Conservation (phyloP, 2,113 vertebrate species). For the Sinocyclocheilus maitianheensis region DNA sequence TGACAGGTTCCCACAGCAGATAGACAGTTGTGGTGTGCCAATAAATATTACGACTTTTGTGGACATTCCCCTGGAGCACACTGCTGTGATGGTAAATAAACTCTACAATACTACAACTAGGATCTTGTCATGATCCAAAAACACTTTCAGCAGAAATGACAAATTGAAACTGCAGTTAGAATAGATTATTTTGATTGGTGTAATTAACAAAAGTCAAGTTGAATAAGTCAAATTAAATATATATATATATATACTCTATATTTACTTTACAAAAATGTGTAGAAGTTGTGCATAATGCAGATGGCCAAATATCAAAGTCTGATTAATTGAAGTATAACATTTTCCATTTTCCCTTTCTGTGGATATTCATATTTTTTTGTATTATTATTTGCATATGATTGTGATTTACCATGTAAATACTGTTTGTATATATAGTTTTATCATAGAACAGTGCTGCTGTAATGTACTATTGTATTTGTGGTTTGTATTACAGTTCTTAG, state of each 20-base stretch:
- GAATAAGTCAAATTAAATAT: no score
- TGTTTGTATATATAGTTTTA: not conserved
- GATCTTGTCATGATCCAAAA: no score
- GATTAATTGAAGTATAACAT: slow-evolving; percentile 55
- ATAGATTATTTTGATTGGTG: no score
- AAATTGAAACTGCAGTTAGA: no score
- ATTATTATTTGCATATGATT: not conserved
- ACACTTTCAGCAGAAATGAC: no score
- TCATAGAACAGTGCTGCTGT: not conserved
- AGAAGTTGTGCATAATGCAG: not conserved
- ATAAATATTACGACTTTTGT: no score
- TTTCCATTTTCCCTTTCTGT: slow-evolving; percentile 40
- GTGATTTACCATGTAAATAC: slow-evolving; percentile 15
- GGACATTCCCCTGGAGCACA: no score
- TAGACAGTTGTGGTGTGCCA: no score
- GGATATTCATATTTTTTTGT: not conserved
- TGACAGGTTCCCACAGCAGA: no score
- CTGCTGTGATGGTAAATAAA: no score
- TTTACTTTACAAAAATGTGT: not conserved
- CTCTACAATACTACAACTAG: no score
- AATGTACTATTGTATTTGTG: not conserved
- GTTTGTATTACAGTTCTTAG: slow-evolving; percentile 50
- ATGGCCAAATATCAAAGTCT: not conserved
- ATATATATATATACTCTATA: not conserved
- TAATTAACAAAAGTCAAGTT: no score